These are phyloP conservation scores for Melinaea marsaeus DNA, from an alignment of 2,888 invertebrate genomes.

Conservation along the genomic window DNA sequence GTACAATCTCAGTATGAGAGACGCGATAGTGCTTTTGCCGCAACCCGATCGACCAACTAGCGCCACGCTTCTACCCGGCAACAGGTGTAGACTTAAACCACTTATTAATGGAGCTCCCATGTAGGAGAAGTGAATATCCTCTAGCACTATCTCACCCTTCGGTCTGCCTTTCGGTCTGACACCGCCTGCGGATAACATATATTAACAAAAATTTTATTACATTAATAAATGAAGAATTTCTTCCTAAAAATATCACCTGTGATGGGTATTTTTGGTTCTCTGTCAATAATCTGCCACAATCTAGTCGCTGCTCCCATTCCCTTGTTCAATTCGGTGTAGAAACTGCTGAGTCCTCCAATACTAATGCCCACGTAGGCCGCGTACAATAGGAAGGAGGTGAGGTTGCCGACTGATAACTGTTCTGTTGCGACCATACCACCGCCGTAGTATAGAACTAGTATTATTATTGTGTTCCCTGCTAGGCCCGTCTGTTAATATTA, in stretches of 20 bases:
- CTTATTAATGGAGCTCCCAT: slow-evolving; percentile 78
- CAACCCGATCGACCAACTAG: slow-evolving; percentile 94
- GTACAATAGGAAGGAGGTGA: slow-evolving; percentile 96
- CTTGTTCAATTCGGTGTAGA: slow-evolving; percentile 95
- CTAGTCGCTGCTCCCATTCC: slow-evolving; percentile 94
- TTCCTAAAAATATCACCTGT: slow-evolving; percentile 62
- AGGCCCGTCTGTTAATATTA: slow-evolving; percentile 83
- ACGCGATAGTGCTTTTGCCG: slow-evolving; percentile 95
- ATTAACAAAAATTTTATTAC: background rate
- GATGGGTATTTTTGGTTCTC: slow-evolving; percentile 86
- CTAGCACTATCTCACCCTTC: slow-evolving; percentile 85
- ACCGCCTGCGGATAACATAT: slow-evolving; percentile 76
- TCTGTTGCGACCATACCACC: slow-evolving; percentile 91
- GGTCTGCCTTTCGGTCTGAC: slow-evolving; percentile 73
- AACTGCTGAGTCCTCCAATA: slow-evolving; percentile 91
- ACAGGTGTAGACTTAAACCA: slow-evolving; percentile 81
- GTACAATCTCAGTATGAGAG: slow-evolving; percentile 89
- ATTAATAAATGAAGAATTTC: background rate
- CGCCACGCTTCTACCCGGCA: slow-evolving; percentile 86
- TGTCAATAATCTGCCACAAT: slow-evolving; percentile 93
- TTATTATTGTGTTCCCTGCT: slow-evolving; percentile 92
- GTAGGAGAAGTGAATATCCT: slow-evolving; percentile 85
- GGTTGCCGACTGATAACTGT: slow-evolving; percentile 87
- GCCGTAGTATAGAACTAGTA: slow-evolving; percentile 94
- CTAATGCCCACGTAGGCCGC: slow-evolving; percentile 96